These are phyloP conservation scores for Macrocentrus cingulum DNA, from an alignment of 1,140 invertebrate species.

Conservation along the genomic window DNA sequence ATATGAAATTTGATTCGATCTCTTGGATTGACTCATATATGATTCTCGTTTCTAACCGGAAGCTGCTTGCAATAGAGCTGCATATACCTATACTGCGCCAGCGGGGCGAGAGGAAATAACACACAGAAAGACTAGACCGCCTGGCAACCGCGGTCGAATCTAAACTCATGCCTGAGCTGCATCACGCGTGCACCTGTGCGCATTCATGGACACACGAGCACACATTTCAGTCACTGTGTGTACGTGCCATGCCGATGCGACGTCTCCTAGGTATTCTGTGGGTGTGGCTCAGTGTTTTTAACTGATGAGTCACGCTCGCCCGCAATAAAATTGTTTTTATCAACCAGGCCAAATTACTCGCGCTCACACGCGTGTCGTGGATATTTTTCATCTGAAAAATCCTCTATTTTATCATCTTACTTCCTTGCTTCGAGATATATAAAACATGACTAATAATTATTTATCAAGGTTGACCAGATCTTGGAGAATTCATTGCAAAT, in stretches of 20 bases:
- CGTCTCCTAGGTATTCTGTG: background rate
- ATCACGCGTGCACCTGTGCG: slow-evolving; percentile 25
- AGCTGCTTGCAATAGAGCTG: background rate
- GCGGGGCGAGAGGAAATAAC: slow-evolving; percentile 10
- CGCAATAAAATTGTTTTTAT: background rate
- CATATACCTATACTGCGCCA: too few species aligned
- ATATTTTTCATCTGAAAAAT: too few species aligned
- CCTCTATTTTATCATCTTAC: too few species aligned
- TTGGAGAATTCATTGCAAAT: too few species aligned
- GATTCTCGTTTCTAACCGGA: background rate
- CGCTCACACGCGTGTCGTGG: too few species aligned
- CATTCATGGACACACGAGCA: slow-evolving; percentile 20
- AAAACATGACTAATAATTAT: too few species aligned
- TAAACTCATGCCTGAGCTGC: slow-evolving; percentile 23
- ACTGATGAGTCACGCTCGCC: background rate
- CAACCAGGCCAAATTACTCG: too few species aligned
- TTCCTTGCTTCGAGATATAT: too few species aligned
- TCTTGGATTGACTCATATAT: background rate
- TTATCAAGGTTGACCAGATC: too few species aligned
- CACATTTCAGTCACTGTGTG: slow-evolving; percentile 10
- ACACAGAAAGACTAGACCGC: slow-evolving; percentile 6
- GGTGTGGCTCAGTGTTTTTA: background rate
- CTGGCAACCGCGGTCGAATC: slow-evolving; percentile 19
- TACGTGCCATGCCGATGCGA: too few species aligned
- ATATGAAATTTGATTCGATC: background rate